Conservation (phyloP, 1,140 invertebrate species). For the Ganaspis sp. region DNA sequence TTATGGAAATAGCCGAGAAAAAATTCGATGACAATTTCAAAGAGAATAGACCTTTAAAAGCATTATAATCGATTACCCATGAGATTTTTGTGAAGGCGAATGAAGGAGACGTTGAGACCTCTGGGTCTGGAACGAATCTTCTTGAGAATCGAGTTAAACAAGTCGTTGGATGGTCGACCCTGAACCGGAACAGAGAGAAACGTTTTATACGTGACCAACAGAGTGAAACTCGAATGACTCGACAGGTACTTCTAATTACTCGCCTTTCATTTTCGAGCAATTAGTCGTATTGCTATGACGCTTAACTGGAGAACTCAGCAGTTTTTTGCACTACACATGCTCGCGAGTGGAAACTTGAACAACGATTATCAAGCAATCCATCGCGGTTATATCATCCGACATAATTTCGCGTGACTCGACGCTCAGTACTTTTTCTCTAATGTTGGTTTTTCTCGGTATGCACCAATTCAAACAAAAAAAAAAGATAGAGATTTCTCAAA, state of each 20-base stretch:
- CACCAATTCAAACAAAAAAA: no score
- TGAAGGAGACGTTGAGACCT: not conserved
- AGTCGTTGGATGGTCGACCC: slow-evolving; percentile 49
- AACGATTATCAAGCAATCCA: not conserved
- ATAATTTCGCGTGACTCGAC: slow-evolving; percentile 3
- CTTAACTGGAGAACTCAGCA: not conserved
- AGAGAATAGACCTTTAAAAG: not conserved
- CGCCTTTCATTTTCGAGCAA: slow-evolving; percentile 54
- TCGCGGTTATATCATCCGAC: slow-evolving; percentile 8
- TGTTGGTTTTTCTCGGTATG: not conserved
- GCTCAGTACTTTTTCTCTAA: not conserved
- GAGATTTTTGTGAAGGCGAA: not conserved
- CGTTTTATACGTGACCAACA: slow-evolving; percentile 45
- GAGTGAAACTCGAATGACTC: slow-evolving; percentile 53
- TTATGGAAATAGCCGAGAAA: not conserved
- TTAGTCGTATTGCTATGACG: slow-evolving; percentile 21
- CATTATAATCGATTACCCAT: slow-evolving; percentile 5
- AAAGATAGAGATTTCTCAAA: not conserved
- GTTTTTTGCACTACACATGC: not conserved
- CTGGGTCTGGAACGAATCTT: slow-evolving; percentile 42
- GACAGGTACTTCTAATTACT: slow-evolving; percentile 53
- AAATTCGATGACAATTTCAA: not conserved
- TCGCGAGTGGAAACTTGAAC: not conserved
- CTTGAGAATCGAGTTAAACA: slow-evolving; percentile 55
- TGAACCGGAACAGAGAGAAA: slow-evolving; percentile 57